These are phyloP conservation scores for Cynocephalus volans DNA, from an alignment of 2,113 vertebrate genomes.

Conservation along the genomic window DNA sequence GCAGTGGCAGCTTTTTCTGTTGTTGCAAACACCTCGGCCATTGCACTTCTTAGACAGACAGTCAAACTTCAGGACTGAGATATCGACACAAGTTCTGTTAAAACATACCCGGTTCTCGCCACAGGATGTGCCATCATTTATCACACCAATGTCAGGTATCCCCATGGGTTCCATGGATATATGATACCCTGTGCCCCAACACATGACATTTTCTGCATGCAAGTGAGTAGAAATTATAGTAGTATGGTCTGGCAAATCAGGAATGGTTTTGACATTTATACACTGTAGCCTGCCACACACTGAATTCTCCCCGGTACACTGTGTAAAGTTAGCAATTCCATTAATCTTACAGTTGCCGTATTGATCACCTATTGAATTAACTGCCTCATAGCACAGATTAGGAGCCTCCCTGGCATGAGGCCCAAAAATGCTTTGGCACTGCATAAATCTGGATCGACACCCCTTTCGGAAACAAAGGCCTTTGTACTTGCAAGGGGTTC, in stretches of 20 bases:
- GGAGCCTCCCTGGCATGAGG: slow-evolving; percentile 20
- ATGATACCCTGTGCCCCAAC: slow-evolving; percentile 79
- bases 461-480: slow-evolving; percentile 58
- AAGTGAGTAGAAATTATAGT: neutral
- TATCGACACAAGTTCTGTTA: slow-evolving; percentile 49
- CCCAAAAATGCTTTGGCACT: slow-evolving; percentile 78
- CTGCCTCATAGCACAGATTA: slow-evolving; percentile 52
- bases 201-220: neutral
- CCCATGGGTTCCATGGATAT: neutral
- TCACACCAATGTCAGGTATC: neutral
- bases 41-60: slow-evolving; percentile 61
- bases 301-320: neutral
- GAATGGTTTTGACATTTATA: neutral
- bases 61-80: accelerated
- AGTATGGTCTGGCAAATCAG: neutral
- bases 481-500: slow-evolving; percentile 52
- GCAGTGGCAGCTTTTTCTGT: slow-evolving; percentile 91
- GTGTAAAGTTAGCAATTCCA: accelerated
- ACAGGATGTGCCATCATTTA: slow-evolving; percentile 70
- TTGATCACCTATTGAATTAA: slow-evolving; percentile 67
- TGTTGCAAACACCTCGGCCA: slow-evolving; percentile 76
- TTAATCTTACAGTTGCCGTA: slow-evolving; percentile 67
- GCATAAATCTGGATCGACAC: slow-evolving; percentile 47
- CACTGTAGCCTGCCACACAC: slow-evolving; percentile 83
- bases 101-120: slow-evolving; percentile 24